These are phyloP conservation scores for Euphonia xanthogaster DNA, from an alignment of 2,797 vertebrate species.

Conservation along the genomic window DNA sequence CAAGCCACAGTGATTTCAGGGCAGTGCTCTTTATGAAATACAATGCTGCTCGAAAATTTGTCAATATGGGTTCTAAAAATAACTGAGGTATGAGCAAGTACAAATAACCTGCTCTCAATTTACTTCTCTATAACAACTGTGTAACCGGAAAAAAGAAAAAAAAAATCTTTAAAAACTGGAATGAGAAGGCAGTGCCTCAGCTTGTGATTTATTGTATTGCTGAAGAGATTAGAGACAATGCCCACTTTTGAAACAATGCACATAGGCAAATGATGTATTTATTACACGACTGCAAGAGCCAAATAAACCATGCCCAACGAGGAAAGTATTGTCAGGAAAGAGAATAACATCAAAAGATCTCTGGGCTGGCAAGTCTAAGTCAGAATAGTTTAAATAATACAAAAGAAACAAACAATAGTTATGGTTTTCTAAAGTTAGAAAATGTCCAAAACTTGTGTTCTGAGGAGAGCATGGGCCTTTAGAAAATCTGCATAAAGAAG, in stretches of 20 bases:
- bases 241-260: slow-evolving; percentile 18
- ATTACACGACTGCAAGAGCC: not conserved
- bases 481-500: not conserved
- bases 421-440: not conserved
- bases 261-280: not conserved
- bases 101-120: slow-evolving; percentile 54
- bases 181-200: not conserved
- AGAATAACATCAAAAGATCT: not conserved
- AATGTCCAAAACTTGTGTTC: not conserved
- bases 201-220: slow-evolving; percentile 24
- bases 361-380: not conserved
- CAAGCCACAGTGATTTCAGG: slow-evolving; percentile 70
- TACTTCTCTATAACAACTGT: slow-evolving; percentile 42
- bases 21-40: slow-evolving; percentile 67
- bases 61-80: slow-evolving; percentile 70
- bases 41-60: slow-evolving; percentile 71
- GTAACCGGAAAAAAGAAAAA: not conserved
- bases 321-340: not conserved
- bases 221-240: slow-evolving; percentile 34
- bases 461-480: not conserved
- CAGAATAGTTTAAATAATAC: not conserved
- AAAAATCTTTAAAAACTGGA: slow-evolving; percentile 30
- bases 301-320: not conserved
- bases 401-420: not conserved
- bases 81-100: slow-evolving; percentile 53